Evolutionary conservation across 2,888 invertebrate genomes (phyloP).

Genomic region (Drosophila hawaiiensis): DNA sequence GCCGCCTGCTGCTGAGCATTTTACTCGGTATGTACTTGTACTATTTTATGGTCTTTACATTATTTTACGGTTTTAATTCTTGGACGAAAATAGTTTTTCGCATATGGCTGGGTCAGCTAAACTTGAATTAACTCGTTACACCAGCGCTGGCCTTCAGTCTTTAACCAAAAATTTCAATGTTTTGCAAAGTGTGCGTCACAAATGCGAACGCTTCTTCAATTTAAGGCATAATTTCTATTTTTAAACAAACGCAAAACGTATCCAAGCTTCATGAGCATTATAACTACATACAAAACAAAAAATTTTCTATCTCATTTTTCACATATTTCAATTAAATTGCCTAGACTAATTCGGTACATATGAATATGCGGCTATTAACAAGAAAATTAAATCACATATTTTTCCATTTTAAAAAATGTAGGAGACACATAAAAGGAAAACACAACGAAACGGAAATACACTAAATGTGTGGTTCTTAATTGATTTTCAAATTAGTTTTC

Average conservation of each 20-base stretch:
- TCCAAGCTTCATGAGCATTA: constrained; percentile 39
- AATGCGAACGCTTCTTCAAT: constrained; percentile 32
- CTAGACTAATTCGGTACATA: constrained; percentile 32
- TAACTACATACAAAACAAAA: background rate
- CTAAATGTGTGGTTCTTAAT: background rate
- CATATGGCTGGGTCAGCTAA: constrained; percentile 50
- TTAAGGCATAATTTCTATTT: constrained; percentile 69
- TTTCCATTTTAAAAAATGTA: constrained; percentile 6
- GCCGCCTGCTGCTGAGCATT: constrained; percentile 69
- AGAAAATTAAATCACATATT: constrained; percentile 58
- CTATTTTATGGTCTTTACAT: constrained; percentile 63
- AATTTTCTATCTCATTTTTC: constrained; percentile 16
- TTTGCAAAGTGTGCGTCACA: constrained; percentile 39
- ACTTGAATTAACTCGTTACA: constrained; percentile 40
- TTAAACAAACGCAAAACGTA: constrained; percentile 44
- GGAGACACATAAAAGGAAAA: background rate
- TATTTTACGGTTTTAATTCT: constrained; percentile 50
- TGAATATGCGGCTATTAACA: constrained; percentile 57
- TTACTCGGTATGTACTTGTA: constrained; percentile 72
- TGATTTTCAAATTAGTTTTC: background rate
- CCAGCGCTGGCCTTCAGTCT: constrained; percentile 39
- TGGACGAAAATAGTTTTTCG: constrained; percentile 11
- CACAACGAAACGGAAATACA: constrained; percentile 34
- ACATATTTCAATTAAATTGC: constrained; percentile 36
- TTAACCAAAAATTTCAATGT: constrained; percentile 17